Evolutionary conservation across 2,113 vertebrate species (phyloP).

Genomic region (Anarhynchus alexandrinus): DNA sequence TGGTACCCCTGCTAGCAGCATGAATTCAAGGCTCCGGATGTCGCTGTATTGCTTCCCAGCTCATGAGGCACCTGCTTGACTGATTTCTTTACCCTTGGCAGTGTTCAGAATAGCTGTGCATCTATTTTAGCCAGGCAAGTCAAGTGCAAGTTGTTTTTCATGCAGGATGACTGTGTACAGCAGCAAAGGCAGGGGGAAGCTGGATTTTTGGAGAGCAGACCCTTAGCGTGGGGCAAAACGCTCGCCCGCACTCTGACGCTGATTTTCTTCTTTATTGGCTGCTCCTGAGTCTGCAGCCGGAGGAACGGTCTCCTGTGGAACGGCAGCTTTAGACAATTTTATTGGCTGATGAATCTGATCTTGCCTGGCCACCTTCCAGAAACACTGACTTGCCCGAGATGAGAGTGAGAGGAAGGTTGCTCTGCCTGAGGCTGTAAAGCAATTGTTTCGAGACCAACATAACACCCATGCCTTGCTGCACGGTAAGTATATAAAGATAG

Average conservation of each 20-base stretch:
- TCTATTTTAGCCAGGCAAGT: background rate
- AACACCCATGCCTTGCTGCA: constrained; percentile 72
- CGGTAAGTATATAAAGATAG: constrained; percentile 56
- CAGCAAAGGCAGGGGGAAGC: background rate
- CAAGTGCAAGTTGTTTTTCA: background rate
- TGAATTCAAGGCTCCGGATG: background rate
- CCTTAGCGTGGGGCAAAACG: background rate
- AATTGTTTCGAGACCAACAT: background rate
- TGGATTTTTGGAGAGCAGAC: background rate
- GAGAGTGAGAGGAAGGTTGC: constrained; percentile 53
- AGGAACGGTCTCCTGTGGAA: constrained; percentile 57
- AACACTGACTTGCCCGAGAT: constrained; percentile 53
- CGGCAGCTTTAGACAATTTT: constrained; percentile 63
- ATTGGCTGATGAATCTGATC: constrained; percentile 72
- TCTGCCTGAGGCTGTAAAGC: constrained; percentile 48
- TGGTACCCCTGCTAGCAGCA: background rate
- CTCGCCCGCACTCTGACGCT: background rate
- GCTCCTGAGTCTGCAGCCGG: constrained; percentile 35
- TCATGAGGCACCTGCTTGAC: background rate
- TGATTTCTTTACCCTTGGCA: constrained; percentile 29
- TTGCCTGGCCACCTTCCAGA: constrained; percentile 63
- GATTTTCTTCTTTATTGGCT: constrained; percentile 55
- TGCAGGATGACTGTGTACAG: background rate
- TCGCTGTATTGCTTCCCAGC: background rate
- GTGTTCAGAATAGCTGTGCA: background rate